Percentiles rank a stretch among this genome's conserved stretches.
These are phyloP conservation scores for Epinephelus malabaricus DNA, from an alignment of 2,797 vertebrate genomes.

Conservation along the genomic window DNA sequence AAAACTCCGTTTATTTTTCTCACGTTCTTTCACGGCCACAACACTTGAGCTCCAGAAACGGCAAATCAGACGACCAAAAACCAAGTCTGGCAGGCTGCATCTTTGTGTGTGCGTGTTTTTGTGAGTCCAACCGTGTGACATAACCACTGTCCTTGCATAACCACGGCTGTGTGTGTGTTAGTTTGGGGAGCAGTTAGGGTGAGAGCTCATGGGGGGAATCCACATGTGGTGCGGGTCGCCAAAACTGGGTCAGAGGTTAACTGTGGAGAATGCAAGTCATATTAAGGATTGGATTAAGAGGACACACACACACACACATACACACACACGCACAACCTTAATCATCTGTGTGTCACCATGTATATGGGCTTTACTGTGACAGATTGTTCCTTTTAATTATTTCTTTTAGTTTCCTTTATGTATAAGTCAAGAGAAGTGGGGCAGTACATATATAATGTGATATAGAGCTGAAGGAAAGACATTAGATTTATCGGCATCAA, in stretches of 20 bases:
- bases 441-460: neutral
- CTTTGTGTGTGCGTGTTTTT: slow-evolving; percentile 25
- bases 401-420: neutral
- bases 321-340: slow-evolving; percentile 17
- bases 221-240: slow-evolving; percentile 36
- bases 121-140: slow-evolving; percentile 46
- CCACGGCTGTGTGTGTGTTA: slow-evolving; percentile 4
- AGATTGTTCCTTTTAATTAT: neutral
- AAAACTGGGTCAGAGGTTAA: slow-evolving; percentile 70
- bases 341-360: slow-evolving; percentile 10
- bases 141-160: slow-evolving; percentile 60
- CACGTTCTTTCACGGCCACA: slow-evolving; percentile 30
- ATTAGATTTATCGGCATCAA: no score
- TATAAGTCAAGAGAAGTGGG: no score
- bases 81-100: slow-evolving; percentile 12
- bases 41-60: slow-evolving; percentile 21
- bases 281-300: slow-evolving; percentile 33
- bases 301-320: slow-evolving; percentile 25
- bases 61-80: slow-evolving; percentile 29
- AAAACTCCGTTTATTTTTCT: slow-evolving; percentile 53
- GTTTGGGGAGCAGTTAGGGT: slow-evolving; percentile 5
- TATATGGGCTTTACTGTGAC: neutral
- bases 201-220: slow-evolving; percentile 30
- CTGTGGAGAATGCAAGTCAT: slow-evolving; percentile 59
- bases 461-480: neutral